Base-by-base conservation (phyloP, 2,797 vertebrate species). In the Hipposideros larvatus region DNA sequence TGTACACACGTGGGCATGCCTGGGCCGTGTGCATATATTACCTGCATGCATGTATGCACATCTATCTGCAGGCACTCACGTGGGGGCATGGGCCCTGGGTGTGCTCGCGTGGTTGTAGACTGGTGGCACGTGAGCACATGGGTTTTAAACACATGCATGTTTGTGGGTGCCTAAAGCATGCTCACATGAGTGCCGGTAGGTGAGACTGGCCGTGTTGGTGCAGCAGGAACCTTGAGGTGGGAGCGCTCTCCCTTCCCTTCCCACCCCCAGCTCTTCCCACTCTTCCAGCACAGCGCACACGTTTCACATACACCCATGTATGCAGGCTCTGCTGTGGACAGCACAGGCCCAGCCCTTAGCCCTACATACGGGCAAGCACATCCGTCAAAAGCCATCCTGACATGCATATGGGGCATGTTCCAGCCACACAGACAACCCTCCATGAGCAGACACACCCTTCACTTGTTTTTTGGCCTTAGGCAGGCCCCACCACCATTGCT, bases 321-420 rank as follows among this genome's bases (percentile, higher is more conserved):
- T 0, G 9, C 16, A 24, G 51, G 28, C 41, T 41, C 31, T 22
- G 46, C 34, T 13, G 9, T 0, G 9, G 66, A 34, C 15, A 41
- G 46, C 74, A 51, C 34, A 2, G 16, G 73, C 31, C 37, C 1
- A 2, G 11, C 15, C 66, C 57, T 65, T 5, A 41, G 86, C 37
- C 63, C 65, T 21, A 43, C 84, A 63, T 11, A 41, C 0, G 4
- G 83, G 34, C 7, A 0, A 15, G 43, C 28, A 13, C 31, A 26
- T 22, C 78, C 48, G 46, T n/a, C 24, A 1, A 83, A 77, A 6
- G 4, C 14, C 46, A 80, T 16, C 37, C 59, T 46, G 43, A 34
- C 7, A 4, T 0, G 4, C 31, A 16, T 9, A 22, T 0, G 5
- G 53, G 70, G 59, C 10, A 3, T 7, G 22, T 66, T 28, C 65